These are phyloP conservation scores for Vicugna pacos DNA, from an alignment of 2,113 vertebrate genomes.

Conservation along the genomic window DNA sequence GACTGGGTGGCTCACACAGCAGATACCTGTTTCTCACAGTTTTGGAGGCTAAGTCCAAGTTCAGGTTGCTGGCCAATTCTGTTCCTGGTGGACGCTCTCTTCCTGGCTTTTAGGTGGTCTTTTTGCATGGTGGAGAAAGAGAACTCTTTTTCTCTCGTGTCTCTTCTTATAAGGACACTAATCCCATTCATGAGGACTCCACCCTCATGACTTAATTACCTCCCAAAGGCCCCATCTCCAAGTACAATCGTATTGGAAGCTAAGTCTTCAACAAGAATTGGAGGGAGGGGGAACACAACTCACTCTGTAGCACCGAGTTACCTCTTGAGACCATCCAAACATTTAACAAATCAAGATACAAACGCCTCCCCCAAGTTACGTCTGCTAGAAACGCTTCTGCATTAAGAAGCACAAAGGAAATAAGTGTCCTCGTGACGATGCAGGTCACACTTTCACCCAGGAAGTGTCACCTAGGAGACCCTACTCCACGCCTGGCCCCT, in stretches of 20 bases:
- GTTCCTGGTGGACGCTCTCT: not conserved
- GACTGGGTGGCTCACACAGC: not conserved
- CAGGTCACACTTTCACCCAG: not conserved
- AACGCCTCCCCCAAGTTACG: not conserved
- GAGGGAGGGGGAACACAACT: no score
- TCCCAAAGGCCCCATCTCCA: not conserved
- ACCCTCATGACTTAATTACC: not conserved
- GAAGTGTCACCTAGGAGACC: not conserved
- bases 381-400: not conserved
- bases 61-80: not conserved
- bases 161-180: not conserved
- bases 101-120: not conserved
- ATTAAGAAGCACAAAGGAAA: not conserved
- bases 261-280: not conserved
- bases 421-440: not conserved
- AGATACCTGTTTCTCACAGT: not conserved
- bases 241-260: not conserved
- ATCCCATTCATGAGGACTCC: not conserved
- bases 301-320: not conserved
- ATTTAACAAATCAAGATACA: conserved; percentile 3
- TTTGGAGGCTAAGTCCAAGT: not conserved
- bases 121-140: not conserved
- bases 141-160: not conserved
- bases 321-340: not conserved
- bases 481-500: not conserved